Evolutionary conservation across 2,113 vertebrate genomes (phyloP).

Genomic region (Phalacrocorax aristotelis): DNA sequence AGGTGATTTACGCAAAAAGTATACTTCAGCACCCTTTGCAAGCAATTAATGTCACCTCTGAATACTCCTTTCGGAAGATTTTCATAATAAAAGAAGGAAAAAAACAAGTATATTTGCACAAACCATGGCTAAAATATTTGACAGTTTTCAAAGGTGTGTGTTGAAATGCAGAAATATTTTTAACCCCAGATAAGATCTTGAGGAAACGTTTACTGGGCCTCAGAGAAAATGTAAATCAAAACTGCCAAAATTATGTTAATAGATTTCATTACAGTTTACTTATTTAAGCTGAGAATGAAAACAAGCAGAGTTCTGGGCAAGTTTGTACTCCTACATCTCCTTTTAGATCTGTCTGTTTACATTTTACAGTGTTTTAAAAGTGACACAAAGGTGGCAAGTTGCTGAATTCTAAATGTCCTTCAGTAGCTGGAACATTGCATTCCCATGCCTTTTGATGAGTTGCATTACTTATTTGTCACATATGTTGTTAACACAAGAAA

Average conservation of each 20-base stretch:
- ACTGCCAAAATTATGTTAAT: slow-evolving; percentile 5
- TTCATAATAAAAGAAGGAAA: background rate
- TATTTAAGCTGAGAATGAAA: slow-evolving; percentile 20
- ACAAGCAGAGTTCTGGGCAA: slow-evolving; percentile 1
- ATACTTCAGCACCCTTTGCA: slow-evolving; percentile 24
- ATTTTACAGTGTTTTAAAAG: slow-evolving; percentile 41
- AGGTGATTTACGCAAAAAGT: background rate
- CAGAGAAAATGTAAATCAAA: slow-evolving; percentile 31
- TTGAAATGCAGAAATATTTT: slow-evolving; percentile 50
- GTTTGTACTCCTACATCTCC: background rate
- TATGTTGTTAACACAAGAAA: slow-evolving; percentile 73
- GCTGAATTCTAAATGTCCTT: slow-evolving; percentile 71
- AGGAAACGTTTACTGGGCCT: slow-evolving; percentile 23
- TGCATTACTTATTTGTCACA: slow-evolving; percentile 78
- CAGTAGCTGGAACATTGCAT: slow-evolving; percentile 72
- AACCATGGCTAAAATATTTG: background rate
- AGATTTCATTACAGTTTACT: slow-evolving; percentile 24
- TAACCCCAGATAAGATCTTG: slow-evolving; percentile 34
- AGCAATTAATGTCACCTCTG: slow-evolving; percentile 15
- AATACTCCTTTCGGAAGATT: slow-evolving; percentile 7
- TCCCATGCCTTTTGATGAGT: slow-evolving; percentile 72
- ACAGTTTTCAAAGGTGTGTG: slow-evolving; percentile 18
- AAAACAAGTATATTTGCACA: background rate
- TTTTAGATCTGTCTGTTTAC: slow-evolving; percentile 15
- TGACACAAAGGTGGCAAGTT: slow-evolving; percentile 48